phyloP scores from a whole-genome alignment of 1,140 invertebrate species.

The Triops longicaudatus region DNA sequence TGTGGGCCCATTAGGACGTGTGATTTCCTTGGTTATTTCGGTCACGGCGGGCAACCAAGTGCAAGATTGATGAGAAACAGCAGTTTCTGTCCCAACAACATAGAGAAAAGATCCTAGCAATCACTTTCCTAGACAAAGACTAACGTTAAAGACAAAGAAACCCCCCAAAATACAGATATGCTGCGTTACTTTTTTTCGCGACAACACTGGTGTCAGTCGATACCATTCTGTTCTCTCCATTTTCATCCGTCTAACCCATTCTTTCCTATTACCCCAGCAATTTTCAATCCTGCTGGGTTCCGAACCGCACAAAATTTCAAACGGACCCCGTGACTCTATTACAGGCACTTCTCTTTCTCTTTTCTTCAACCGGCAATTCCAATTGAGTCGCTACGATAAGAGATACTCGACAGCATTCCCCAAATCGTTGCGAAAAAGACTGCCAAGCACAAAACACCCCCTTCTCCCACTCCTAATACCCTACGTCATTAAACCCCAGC shows the following conservation, averaged over 20 bases:
- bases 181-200: neutral
- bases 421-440: neutral
- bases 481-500: neutral
- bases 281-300: neutral
- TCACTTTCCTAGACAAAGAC: neutral
- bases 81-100: constrained; percentile 8
- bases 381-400: constrained; percentile 3
- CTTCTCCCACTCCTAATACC: too few species aligned
- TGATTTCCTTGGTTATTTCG: constrained; percentile 8
- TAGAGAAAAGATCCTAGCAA: neutral
- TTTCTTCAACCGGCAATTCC: neutral
- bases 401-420: neutral
- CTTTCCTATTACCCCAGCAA: neutral
- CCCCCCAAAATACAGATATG: neutral
- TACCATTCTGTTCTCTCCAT: neutral
- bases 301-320: neutral
- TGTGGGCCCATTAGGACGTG: constrained; percentile 5
- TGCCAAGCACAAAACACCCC: neutral
- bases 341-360: neutral
- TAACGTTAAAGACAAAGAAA: neutral
- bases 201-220: neutral
- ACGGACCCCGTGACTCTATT: neutral
- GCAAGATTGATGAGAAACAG: constrained; percentile 12
- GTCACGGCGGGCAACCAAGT: constrained; percentile 2
- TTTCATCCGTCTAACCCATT: neutral